A percentile compares a stretch with the other conserved stretches of the same genome.
Evolutionary conservation across 1,140 invertebrate species (phyloP).

Genomic region (Sminthurinus signatus): DNA sequence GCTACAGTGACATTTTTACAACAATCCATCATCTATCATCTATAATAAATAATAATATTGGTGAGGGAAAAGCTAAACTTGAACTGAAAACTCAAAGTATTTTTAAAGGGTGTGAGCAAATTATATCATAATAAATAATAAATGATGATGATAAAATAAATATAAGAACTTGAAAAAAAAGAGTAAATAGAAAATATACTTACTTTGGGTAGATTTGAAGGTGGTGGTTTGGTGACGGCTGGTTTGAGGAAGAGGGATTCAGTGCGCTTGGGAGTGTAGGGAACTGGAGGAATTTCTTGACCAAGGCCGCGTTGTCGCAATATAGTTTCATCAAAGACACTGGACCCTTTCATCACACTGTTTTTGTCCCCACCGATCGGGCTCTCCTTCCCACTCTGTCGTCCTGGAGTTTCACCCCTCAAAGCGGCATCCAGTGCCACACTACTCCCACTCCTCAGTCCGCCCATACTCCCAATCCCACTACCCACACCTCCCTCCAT

Average conservation of each 20-base stretch:
- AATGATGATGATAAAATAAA: too few relatives aligned
- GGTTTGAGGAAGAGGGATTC: slow-evolving; percentile 58
- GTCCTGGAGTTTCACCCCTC: slow-evolving; percentile 32
- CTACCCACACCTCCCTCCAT: slow-evolving; percentile 41
- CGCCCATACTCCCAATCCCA: slow-evolving; percentile 48
- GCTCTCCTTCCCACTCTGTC: slow-evolving; percentile 22
- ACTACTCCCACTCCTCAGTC: slow-evolving; percentile 52
- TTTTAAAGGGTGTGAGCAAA: too few relatives aligned
- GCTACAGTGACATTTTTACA: too few relatives aligned
- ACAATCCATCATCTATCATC: too few relatives aligned
- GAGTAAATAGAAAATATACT: neutral
- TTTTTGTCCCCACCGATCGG: slow-evolving; percentile 16
- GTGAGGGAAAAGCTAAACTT: too few relatives aligned
- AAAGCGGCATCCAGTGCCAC: slow-evolving; percentile 42
- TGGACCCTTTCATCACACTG: slow-evolving; percentile 14
- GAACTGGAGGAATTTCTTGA: slow-evolving; percentile 78
- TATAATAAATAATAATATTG: too few relatives aligned
- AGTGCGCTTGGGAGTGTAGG: slow-evolving; percentile 72
- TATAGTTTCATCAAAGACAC: slow-evolving; percentile 59
- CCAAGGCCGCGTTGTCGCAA: slow-evolving; percentile 67
- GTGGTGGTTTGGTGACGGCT: slow-evolving; percentile 32
- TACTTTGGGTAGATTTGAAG: slow-evolving; percentile 39
- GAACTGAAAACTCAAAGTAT: too few relatives aligned
- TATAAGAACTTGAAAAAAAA: neutral
- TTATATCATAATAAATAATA: too few relatives aligned